These are phyloP conservation scores for Chrysolina americana DNA, from an alignment of 2,888 invertebrate genomes.

Conservation along the genomic window DNA sequence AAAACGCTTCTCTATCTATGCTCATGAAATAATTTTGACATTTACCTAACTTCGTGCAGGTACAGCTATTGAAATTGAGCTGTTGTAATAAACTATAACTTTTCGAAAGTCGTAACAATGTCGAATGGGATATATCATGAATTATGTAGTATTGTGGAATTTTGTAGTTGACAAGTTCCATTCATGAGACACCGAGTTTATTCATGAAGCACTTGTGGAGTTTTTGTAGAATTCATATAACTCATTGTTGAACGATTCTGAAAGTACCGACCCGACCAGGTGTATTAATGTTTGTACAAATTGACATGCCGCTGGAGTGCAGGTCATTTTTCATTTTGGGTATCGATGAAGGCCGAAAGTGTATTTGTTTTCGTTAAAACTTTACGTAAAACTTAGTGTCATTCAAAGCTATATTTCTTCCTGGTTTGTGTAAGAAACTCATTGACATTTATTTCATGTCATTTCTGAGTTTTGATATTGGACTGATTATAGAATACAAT, in stretches of 20 bases:
- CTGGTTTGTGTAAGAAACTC: too few relatives aligned
- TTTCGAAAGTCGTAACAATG: conserved; percentile 36
- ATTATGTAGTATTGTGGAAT: conserved; percentile 29
- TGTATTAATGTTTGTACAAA: conserved; percentile 12
- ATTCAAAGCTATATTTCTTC: neutral
- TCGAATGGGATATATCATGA: conserved; percentile 36
- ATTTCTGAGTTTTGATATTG: too few relatives aligned
- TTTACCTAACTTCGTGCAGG: conserved; percentile 5
- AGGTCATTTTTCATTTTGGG: conserved; percentile 4
- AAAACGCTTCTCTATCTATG: too few relatives aligned
- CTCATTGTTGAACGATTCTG: conserved; percentile 28
- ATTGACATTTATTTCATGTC: too few relatives aligned
- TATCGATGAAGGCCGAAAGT: neutral
- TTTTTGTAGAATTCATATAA: conserved; percentile 34
- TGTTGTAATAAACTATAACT: conserved; percentile 39
- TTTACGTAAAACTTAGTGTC: neutral
- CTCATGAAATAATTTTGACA: too few relatives aligned
- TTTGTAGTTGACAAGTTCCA: conserved; percentile 39
- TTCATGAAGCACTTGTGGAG: conserved; percentile 38
- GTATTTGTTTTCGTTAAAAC: conserved; percentile 3
- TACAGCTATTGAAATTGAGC: conserved; percentile 33
- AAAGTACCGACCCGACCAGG: conserved; percentile 33
- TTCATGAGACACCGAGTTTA: conserved; percentile 36
- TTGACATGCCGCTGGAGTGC: conserved; percentile 17
- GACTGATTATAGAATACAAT: too few relatives aligned